Evolutionary conservation across 1,140 invertebrate genomes (phyloP), one percentile per base, ranked within the genome.

Genomic region (Zophobas atratus): DNA sequence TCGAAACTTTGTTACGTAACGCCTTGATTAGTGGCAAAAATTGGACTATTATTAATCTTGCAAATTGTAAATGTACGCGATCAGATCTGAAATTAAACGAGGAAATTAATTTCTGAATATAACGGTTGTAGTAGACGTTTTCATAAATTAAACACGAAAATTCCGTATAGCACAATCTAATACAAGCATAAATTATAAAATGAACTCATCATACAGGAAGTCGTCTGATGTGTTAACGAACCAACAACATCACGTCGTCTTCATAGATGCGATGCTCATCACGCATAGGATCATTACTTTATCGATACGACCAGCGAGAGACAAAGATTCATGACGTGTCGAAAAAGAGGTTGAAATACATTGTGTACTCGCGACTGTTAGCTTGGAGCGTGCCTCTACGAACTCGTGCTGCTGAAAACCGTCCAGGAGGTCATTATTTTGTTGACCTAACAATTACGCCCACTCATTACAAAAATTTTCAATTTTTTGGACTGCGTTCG

Each of bases 191-290:
- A 77, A 77, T 77, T 77, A 70, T 70, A 67, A 70, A 77, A 75
- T 78, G 77, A 78, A 78, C 72, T 78, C 77, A 78, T 78, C 77
- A 63, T 57, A 60, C 77, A 78, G 77, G 77, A 78, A 78, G 77
- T 75, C 36, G 71, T 67, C 77, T 77, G 72, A 53, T 77, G 70
- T 72, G 76, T 77, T 67, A 70, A 70, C 57, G 55, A 67, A 70
- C 75, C 41, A 38, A 72, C 48, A 72, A 53, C n/a, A 48, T 67
- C 39, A 67, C 60, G 60, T 67, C 60, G 39, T 36, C 60, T 75
- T 75, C 55, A 53, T 36, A n/a, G n/a, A 20, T 20, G 20, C 20
- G 38, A 55, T 43, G 73, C 60, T 75, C 55, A 35, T 43, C 33
- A 46, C 39, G 55, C 8, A 60, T 6, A 6, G 6, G 6, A 56